Evolutionary conservation across 2,113 vertebrate genomes (phyloP), one percentile per base, ranked within the genome.

Genomic region (Esox niger): DNA sequence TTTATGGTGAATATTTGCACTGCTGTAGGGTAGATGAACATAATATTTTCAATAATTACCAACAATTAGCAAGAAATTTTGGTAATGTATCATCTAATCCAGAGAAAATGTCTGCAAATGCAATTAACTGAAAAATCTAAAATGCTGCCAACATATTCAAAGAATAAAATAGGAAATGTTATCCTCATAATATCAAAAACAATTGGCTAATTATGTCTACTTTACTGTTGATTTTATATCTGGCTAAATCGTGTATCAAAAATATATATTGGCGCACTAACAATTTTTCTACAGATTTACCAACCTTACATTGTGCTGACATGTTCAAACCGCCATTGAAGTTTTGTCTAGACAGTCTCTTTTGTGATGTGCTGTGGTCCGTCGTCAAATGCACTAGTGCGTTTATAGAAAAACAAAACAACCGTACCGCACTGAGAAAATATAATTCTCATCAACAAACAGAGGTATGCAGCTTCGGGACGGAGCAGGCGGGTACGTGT

Each of bases 381-480:
- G 64, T 64, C 64, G 46, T 49, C 54, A 71, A 62, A 62, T 63
- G 17, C 57, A 66, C 63, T 52, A 38, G 52, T 57, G 64, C 29
- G 75, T 76, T 79, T 56, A 73, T 33, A 64, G 30, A 65, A 38
- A 57, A 76, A 58, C 64, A 75, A 75, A 82, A 74, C 66, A 76
- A 78, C 59, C 64, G 10, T 21, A 69, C 20, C 29, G 68, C 66
- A 26, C 49, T 47, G 31, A 70, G 68, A 59, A 73, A 77, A 81
- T 75, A 35, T 77, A 57, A 78, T 80, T 82, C 69, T 78, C 69
- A 55, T 83, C 82, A 68, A 69, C 67, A 27, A 46, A 38, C 54
- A 59, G 69, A 83, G 79, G 82, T 67, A 84, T 76, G 74, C 27
- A 62, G 31, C 64, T 32, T 68, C 64, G 59, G 71, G 73, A 66